Conservation (phyloP, 2,888 invertebrate genomes). For the Drosophila atripex region DNA sequence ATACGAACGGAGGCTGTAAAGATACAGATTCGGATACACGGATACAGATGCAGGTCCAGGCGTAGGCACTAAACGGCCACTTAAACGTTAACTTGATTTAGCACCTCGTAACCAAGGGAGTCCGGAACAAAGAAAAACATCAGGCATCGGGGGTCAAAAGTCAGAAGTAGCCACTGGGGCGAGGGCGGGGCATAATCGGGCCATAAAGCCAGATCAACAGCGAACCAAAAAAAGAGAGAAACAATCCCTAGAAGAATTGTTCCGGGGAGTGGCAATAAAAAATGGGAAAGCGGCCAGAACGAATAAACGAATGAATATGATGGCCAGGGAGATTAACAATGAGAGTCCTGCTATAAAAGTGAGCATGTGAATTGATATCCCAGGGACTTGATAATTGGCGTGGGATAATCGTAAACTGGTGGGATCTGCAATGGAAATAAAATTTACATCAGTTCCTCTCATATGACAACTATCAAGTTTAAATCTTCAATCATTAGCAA, state of each 20-base stretch:
- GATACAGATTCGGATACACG: slow-evolving; percentile 1
- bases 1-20: background rate
- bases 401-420: slow-evolving; percentile 30
- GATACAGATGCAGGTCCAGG: slow-evolving; percentile 29
- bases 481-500: background rate
- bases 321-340: slow-evolving; percentile 35
- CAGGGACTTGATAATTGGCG: slow-evolving; percentile 61
- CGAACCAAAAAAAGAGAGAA: slow-evolving; percentile 10
- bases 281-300: slow-evolving; percentile 45
- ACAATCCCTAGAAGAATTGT: slow-evolving; percentile 22
- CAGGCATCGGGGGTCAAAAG: slow-evolving; percentile 21
- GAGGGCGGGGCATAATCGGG: slow-evolving; percentile 38
- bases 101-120: slow-evolving; percentile 69
- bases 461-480: too few relatives aligned
- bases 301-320: slow-evolving; percentile 50
- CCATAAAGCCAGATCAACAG: slow-evolving; percentile 62
- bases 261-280: slow-evolving; percentile 51
- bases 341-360: slow-evolving; percentile 44
- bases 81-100: slow-evolving; percentile 78
- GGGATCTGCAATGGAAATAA: background rate
- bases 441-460: background rate
- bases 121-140: slow-evolving; percentile 27
- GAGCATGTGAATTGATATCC: slow-evolving; percentile 32
- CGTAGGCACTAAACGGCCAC: slow-evolving; percentile 76
- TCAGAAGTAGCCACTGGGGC: slow-evolving; percentile 23